Evolutionary conservation across 1,140 invertebrate species (phyloP), one percentile per base, ranked within the genome.

Genomic region (Archivesica marissinica): DNA sequence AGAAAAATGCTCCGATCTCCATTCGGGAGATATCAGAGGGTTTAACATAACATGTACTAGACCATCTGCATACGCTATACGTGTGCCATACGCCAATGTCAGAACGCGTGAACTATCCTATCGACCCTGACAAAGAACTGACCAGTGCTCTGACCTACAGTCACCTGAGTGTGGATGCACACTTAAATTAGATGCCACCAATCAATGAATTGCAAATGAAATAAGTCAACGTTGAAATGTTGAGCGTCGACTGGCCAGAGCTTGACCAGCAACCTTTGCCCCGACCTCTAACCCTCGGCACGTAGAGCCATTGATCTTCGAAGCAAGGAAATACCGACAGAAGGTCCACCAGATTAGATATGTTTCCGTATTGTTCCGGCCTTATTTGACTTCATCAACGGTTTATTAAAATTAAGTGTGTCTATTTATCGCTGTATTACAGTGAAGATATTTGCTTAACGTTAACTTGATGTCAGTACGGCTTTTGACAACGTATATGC

Each of bases 141-240:
- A 56, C 79, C 66, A 81, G 33, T 2, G 23, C 23, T 17, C 44
- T 81, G 79, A 81, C 79, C 79, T 70, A 59, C 44, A 52, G 66
- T 81, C 79, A 56, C 6, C 33, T 39, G 54, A 13, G 33, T 72
- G 41, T 23, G 38, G 44, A 54, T 52, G 47, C 30, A 72, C 47
- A 72, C 38, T 41, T 81, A 72, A 56, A 81, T 81, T 81, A 68
- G 50, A 56, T 38, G 35, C 38, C 28, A 30, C 28, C 44, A 28
- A 54, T 68, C 25, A 61, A 61, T 13, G 38, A 47, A 9, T 35
- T 38, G 33, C 72, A 47, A 81, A 81, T 56, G 66, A 72, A 81
- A 72, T 52, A 81, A 81, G 79, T 81, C 79, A 81, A 72, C 79
- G 23, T 56, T 83, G 70, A 83, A 83, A 83, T 74, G 74, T 35